A percentile compares a stretch with the other conserved stretches of the same genome.
These are phyloP conservation scores for Acrobeloides nanus DNA, from an alignment of 2,888 invertebrate genomes.

Conservation along the genomic window DNA sequence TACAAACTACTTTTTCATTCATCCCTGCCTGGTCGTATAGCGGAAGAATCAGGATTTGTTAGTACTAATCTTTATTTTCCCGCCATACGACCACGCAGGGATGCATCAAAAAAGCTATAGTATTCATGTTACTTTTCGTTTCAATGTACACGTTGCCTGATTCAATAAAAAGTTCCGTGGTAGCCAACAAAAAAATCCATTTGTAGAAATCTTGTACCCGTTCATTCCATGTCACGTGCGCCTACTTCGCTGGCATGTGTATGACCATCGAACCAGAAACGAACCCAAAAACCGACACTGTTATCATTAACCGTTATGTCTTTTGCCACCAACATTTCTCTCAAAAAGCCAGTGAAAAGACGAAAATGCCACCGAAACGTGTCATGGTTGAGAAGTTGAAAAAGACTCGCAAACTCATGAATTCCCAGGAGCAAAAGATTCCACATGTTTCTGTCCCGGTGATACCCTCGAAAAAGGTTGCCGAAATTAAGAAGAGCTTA, in stretches of 20 bases:
- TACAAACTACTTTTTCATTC: no score
- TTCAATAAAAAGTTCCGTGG: no score
- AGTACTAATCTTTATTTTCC: no score
- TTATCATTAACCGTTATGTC: slow-evolving; percentile 26
- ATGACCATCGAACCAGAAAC: slow-evolving; percentile 73
- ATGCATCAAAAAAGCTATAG: no score
- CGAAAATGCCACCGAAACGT: slow-evolving; percentile 18
- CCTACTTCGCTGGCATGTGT: slow-evolving; percentile 81
- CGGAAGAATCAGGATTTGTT: no score
- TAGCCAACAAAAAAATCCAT: no score
- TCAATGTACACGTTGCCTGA: no score
- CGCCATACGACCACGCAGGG: no score
- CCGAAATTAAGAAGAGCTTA: slow-evolving; percentile 17
- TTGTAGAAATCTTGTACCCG: slow-evolving; percentile 57
- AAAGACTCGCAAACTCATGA: slow-evolving; percentile 74
- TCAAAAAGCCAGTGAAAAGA: no score
- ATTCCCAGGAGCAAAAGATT: slow-evolving; percentile 74
- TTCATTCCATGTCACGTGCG: slow-evolving; percentile 98
- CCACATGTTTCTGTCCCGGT: slow-evolving; percentile 66
- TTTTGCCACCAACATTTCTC: slow-evolving; percentile 38
- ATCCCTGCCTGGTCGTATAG: no score
- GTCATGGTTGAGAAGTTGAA: slow-evolving; percentile 66
- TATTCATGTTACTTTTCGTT: no score
- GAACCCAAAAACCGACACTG: slow-evolving; percentile 12
- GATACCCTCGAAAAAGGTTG: slow-evolving; percentile 21